Percentiles rank a stretch among this genome's conserved stretches.
Conservation (phyloP, 2,888 invertebrate species). For the Drosophila ochracea region DNA sequence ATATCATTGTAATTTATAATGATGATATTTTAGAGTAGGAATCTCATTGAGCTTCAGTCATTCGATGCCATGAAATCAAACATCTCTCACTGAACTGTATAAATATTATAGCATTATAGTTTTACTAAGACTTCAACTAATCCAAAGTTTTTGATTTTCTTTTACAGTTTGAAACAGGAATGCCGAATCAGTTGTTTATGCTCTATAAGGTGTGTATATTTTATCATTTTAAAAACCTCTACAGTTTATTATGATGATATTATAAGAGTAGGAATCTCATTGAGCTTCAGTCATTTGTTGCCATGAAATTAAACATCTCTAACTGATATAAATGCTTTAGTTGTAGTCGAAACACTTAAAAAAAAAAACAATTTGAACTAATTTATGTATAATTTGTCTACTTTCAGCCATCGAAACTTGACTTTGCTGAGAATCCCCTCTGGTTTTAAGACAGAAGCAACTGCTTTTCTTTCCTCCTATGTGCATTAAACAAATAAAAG, state of each 20-base stretch:
- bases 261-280: slow-evolving; percentile 5
- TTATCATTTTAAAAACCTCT: neutral
- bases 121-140: neutral
- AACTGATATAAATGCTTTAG: neutral
- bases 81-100: slow-evolving; percentile 56
- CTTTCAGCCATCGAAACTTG: slow-evolving; percentile 11
- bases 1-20: slow-evolving; percentile 5
- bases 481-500: slow-evolving; percentile 1
- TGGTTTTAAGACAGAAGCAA: neutral
- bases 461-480: neutral
- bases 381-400: neutral
- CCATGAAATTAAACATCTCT: slow-evolving; percentile 3
- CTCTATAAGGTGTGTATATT: slow-evolving; percentile 8
- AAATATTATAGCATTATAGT: neutral
- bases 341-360: too few species aligned
- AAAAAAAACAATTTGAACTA: slow-evolving; percentile 1
- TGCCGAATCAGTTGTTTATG: neutral
- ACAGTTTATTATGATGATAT: neutral
- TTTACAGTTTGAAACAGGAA: neutral
- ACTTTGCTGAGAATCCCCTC: neutral
- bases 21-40: slow-evolving; percentile 73
- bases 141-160: neutral
- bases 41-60: slow-evolving; percentile 82
- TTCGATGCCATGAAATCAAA: slow-evolving; percentile 74
- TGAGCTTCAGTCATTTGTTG: slow-evolving; percentile 13